A percentile compares a stretch with the other conserved stretches of the same genome.
Evolutionary conservation across 2,797 vertebrate species (phyloP).

Genomic region (Pseudopleuronectes americanus): DNA sequence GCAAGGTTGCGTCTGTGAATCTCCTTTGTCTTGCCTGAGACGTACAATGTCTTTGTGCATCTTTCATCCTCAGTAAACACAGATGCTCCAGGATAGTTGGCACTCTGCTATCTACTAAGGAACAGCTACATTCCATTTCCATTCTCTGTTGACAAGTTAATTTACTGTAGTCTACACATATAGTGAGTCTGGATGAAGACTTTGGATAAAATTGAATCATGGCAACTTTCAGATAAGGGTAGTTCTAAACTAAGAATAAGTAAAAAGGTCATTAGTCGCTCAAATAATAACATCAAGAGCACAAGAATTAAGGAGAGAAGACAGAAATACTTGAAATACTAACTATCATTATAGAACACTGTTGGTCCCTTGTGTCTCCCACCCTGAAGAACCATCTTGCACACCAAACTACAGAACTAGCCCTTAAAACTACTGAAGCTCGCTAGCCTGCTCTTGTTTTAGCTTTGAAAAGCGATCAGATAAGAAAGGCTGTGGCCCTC

Average conservation of each 20-base stretch:
- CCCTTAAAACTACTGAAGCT: constrained; percentile 68
- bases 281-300: constrained; percentile 11
- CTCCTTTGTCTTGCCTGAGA: constrained; percentile 62
- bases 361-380: constrained; percentile 48
- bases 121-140: constrained; percentile 62
- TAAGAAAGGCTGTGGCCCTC: constrained; percentile 66
- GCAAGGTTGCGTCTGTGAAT: constrained; percentile 64
- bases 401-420: constrained; percentile 56
- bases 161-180: constrained; percentile 48
- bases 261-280: constrained; percentile 19
- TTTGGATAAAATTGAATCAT: too few species aligned
- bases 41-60: constrained; percentile 47
- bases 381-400: constrained; percentile 56
- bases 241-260: constrained; percentile 7
- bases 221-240: constrained; percentile 15
- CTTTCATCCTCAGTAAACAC: constrained; percentile 74
- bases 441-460: constrained; percentile 57
- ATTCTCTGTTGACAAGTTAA: constrained; percentile 51
- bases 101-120: constrained; percentile 61
- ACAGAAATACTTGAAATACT: constrained; percentile 50
- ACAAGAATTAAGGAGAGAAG: constrained; percentile 23
- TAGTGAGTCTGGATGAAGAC: constrained; percentile 29
- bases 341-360: constrained; percentile 57
- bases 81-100: constrained; percentile 63
- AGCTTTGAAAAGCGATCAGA: constrained; percentile 74